These are phyloP conservation scores for Hymenopus coronatus DNA, from an alignment of 2,888 invertebrate genomes.

Conservation along the genomic window DNA sequence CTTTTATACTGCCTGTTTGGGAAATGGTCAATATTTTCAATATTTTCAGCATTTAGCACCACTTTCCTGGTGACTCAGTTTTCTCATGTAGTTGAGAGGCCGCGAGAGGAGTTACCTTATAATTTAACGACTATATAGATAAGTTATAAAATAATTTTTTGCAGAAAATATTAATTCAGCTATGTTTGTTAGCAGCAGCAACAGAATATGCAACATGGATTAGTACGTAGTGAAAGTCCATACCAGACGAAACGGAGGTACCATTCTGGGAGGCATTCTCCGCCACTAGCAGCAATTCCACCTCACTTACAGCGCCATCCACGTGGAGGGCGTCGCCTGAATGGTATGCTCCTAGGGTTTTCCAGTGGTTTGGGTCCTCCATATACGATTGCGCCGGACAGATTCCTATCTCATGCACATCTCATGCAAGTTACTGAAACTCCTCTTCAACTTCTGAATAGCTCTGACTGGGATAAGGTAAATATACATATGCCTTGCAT, in stretches of 20 bases:
- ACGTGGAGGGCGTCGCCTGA: slow-evolving; percentile 5
- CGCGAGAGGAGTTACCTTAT: no score
- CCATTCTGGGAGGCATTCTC: slow-evolving; percentile 22
- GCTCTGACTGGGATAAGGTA: slow-evolving; percentile 52
- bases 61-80: no score
- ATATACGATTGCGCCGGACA: slow-evolving; percentile 55
- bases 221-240: neutral
- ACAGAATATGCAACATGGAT: neutral
- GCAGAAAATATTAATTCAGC: no score
- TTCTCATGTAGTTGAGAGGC: no score
- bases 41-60: no score
- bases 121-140: no score
- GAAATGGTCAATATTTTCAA: no score
- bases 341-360: neutral
- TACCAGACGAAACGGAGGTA: slow-evolving; percentile 26
- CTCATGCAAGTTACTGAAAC: slow-evolving; percentile 63
- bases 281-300: slow-evolving; percentile 3
- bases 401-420: slow-evolving; percentile 64
- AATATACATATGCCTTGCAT: neutral
- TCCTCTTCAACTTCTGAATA: slow-evolving; percentile 59
- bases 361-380: slow-evolving; percentile 15
- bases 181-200: slow-evolving; percentile 3
- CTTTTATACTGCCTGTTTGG: no score
- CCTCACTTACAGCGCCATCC: slow-evolving; percentile 15
- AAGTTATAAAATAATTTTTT: no score